Conservation (phyloP, 2,888 invertebrate genomes). For the Philhelius pedissequus region DNA sequence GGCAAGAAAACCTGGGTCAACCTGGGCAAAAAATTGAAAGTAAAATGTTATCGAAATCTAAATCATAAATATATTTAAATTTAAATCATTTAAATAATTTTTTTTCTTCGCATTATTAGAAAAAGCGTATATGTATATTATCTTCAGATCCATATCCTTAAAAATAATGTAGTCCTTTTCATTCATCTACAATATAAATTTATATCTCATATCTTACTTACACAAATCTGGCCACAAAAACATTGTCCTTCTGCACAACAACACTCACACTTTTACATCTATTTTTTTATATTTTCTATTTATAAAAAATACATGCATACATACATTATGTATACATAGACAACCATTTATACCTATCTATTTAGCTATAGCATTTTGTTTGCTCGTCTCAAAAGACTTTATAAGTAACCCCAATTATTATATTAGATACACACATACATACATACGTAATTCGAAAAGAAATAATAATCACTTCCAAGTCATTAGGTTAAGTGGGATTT, state of each 20-base stretch:
- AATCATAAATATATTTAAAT: too few relatives aligned
- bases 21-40: too few relatives aligned
- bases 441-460: constrained; percentile 15
- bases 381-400: not conserved
- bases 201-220: not conserved
- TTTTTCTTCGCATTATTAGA: too few relatives aligned
- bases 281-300: not conserved
- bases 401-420: constrained; percentile 3
- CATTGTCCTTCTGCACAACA: not conserved
- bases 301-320: not conserved
- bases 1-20: too few relatives aligned
- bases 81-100: too few relatives aligned
- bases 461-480: constrained; percentile 37
- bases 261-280: not conserved
- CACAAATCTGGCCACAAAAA: not conserved
- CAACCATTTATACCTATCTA: not conserved
- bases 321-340: not conserved
- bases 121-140: too few relatives aligned
- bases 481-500: constrained; percentile 60
- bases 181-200: not conserved
- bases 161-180: too few relatives aligned
- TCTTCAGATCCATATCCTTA: too few relatives aligned
- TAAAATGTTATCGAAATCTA: too few relatives aligned
- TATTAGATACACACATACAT: not conserved
- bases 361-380: not conserved